Conservation (phyloP, 2,113 vertebrate genomes). For the Spilogale gracilis region DNA sequence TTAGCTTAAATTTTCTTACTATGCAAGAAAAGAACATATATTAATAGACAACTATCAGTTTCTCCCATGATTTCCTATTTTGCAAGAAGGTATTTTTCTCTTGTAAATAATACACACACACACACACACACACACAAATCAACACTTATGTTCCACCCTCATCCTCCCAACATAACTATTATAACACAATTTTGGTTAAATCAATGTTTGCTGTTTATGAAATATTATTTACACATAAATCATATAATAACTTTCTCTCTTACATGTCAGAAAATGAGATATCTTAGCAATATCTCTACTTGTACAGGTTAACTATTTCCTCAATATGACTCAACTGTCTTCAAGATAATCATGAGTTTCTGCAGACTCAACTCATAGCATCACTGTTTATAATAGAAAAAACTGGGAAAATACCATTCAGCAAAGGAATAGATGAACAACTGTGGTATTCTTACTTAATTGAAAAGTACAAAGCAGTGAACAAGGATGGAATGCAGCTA, state of each 20-base stretch:
- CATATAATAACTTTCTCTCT: not conserved
- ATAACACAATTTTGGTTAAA: not conserved
- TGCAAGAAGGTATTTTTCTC: not conserved
- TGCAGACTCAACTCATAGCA: not conserved
- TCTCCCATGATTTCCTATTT: not conserved
- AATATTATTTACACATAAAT: not conserved
- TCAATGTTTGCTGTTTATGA: not conserved
- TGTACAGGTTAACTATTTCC: not conserved
- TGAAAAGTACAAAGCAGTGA: not conserved
- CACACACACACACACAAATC: fast-evolving
- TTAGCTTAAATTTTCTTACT: not conserved
- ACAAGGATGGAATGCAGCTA: not conserved
- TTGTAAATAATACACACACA: not conserved
- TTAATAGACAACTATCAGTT: not conserved
- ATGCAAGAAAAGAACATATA: not conserved
- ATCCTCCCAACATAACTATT: not conserved
- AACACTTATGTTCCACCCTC: not conserved
- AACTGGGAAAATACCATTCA: not conserved
- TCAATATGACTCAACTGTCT: not conserved
- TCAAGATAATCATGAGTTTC: not conserved
- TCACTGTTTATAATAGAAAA: not conserved
- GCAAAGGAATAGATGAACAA: not conserved
- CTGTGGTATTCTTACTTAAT: not conserved
- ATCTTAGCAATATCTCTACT: not conserved
- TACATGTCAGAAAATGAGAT: not conserved